Evolutionary conservation across 2,888 invertebrate genomes (phyloP), one percentile per base, ranked within the genome.

Genomic region (Ptychoptera contaminata): DNA sequence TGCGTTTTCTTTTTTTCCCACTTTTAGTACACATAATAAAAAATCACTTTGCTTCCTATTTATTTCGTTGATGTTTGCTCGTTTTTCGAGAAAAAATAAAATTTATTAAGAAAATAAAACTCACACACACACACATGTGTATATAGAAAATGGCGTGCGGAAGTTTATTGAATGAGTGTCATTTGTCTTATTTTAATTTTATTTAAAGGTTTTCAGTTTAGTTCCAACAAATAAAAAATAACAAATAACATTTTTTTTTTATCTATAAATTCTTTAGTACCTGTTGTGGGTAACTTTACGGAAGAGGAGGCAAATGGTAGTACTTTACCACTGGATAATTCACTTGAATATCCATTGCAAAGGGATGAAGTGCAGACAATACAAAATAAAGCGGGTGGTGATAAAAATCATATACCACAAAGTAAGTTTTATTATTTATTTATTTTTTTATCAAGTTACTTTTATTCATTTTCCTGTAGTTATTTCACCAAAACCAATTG

Each of bases 321-420:
- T 47, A 50, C 57, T 54, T 54, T 62, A 51, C 62, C 67, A 45
- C 68, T 67, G 51, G 69, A 69, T 51, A 69, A 67, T 52, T 68
- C 70, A 51, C 69, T 67, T 54, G 78, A 78, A 61, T 76, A 76
- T 65, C 76, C 78, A 48, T 63, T 78, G 54, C 79, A 79, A 61
- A 68, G 77, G 52, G 79, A 79, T 62, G 78, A 77, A 63, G 77
- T 78, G 49, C 76, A 78, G 58, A 70, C 71, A 46, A 70, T 71
- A 49, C 68, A 69, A 44, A 68, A 67, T 54, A 71, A 70, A 61
- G 23, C 23, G 23, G 23, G 23, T 23, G 71, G 70, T 50, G 74
- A 74, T 54, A 64, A 67, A 49, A 70, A 67, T 59, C 58, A 59
- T 46, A 56, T 55, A 44, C 63, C 63, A 37, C 61, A 60, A 55